Base-by-base conservation (phyloP, 1,140 invertebrate genomes). In the Palaemon carinicauda region DNA sequence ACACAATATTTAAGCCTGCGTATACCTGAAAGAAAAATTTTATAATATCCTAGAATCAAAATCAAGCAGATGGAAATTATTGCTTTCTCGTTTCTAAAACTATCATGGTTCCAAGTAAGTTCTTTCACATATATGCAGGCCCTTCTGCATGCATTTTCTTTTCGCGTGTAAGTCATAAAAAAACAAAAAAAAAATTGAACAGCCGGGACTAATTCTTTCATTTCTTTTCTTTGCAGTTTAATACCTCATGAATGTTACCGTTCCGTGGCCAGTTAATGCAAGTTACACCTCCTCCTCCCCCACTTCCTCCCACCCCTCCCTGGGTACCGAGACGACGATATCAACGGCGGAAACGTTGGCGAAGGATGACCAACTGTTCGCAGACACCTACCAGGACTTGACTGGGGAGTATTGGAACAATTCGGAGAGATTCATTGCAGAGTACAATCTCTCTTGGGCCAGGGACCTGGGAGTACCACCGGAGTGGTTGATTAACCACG, bases 401-500 rank as follows among this genome's bases (percentile, higher is more conserved):
- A 12, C 17, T 15, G 3, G 17, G 3, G 14, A 31, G 24, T 80
- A 31, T 9, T 65, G 21, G 79, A 60, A n/a, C 51, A 4, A 21
- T 1, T 17, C 41, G 41, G 41, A 41, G 41, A 41, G 41, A 41
- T 41, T 41, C 41, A 41, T 41, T 12, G 41, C 41, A 7, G 41
- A 41, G 41, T 41, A 41, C 41, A 84, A 84, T 73, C 53, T 54
- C 15, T 73, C 75, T 14, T 86, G 83, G 83, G 83, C 83, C 50
- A n/a, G 33, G 56, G 77, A 80, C 41, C 74, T 86, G 19, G 83
- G 83, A 0, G 83, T 80, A 29, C 77, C 83, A 0, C 60, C 10
- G 0, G 56, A 56, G 27, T 86, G 83, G 83, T 60, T 86, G 7
- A 17, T 79, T 27, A 33, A 79, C 10, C 83, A 86, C 83, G 77